Evolutionary conservation across 2,113 vertebrate genomes (phyloP).

Genomic region (Xiphophorus couchianus): DNA sequence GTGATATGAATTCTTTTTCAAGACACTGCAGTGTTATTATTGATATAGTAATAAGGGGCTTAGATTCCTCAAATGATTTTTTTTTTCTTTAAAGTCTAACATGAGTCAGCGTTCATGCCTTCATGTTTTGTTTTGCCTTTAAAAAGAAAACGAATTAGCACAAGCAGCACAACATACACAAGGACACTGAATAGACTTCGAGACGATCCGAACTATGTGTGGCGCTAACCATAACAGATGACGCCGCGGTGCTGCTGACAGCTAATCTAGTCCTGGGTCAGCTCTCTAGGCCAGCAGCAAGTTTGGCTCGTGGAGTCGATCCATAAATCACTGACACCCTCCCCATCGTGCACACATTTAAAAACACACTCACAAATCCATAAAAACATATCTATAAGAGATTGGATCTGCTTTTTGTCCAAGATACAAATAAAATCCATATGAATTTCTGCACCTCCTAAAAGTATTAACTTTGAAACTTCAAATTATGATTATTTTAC

Average conservation of each 20-base stretch:
- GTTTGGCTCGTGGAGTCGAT: constrained; percentile 54
- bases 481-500: constrained; percentile 19
- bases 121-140: not conserved
- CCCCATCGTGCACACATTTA: not conserved
- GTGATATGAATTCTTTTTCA: not conserved
- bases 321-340: constrained; percentile 61
- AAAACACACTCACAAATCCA: not conserved
- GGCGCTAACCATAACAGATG: constrained; percentile 59
- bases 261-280: constrained; percentile 66
- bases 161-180: constrained; percentile 10
- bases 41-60: not conserved
- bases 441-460: constrained; percentile 22
- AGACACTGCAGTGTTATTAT: not conserved
- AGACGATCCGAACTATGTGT: constrained; percentile 41
- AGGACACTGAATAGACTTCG: constrained; percentile 15
- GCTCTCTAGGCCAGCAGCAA: constrained; percentile 53
- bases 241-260: constrained; percentile 58
- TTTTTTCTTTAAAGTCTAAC: not conserved
- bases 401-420: constrained; percentile 36
- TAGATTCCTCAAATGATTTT: not conserved
- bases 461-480: not conserved
- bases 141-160: constrained; percentile 22
- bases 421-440: not conserved
- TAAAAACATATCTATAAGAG: constrained; percentile 6
- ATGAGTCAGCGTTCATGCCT: not conserved